Evolutionary conservation across 2,797 vertebrate species (phyloP).

Genomic region (Coilia nasus): DNA sequence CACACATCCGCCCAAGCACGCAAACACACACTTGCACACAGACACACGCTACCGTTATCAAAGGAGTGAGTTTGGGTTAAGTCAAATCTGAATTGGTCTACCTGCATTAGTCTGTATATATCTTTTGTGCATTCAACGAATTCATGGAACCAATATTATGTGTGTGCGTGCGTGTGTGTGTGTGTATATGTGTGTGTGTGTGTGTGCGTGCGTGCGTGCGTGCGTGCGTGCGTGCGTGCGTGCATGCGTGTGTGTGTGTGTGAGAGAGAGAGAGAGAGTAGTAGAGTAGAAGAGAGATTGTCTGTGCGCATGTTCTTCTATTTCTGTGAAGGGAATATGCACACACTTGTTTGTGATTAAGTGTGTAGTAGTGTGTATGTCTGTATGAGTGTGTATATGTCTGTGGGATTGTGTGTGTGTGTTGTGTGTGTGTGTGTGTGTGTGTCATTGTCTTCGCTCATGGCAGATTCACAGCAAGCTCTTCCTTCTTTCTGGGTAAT

Average conservation of each 20-base stretch:
- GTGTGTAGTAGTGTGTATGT: not conserved
- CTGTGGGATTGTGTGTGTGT: not conserved
- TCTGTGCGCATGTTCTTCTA: no score
- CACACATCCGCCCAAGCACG: not conserved
- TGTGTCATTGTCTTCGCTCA: slow-evolving; percentile 11
- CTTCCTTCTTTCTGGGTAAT: slow-evolving; percentile 71
- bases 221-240: no score
- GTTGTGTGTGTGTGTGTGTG: not conserved
- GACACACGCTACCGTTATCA: not conserved
- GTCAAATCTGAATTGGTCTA: not conserved
- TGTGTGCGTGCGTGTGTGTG: no score
- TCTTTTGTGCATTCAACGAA: not conserved
- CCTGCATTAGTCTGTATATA: not conserved
- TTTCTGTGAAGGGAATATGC: no score
- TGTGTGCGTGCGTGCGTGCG: no score
- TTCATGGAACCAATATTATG: not conserved
- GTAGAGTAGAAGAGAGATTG: no score
- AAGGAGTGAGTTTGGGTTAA: not conserved
- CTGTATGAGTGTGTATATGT: not conserved
- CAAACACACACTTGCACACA: not conserved
- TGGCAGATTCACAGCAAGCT: slow-evolving; percentile 32
- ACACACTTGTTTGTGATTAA: not conserved
- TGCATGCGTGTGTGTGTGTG: no score
- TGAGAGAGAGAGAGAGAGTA: no score
- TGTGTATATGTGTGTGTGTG: no score